These are phyloP conservation scores for Automeris io DNA, from an alignment of 2,888 invertebrate genomes.

Conservation along the genomic window DNA sequence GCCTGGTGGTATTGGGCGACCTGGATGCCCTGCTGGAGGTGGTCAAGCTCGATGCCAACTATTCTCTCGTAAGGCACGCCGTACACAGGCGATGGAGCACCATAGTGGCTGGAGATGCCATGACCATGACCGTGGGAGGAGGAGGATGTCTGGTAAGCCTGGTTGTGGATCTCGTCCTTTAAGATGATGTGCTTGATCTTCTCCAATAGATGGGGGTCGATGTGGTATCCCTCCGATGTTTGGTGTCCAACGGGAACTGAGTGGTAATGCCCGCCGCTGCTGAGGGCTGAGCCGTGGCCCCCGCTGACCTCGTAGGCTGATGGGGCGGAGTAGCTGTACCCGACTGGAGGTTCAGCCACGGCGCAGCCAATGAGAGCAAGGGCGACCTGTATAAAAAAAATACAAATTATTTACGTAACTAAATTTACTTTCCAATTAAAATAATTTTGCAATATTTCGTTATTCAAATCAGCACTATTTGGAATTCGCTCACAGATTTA, in stretches of 20 bases:
- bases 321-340: conserved; percentile 75
- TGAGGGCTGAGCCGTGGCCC: conserved; percentile 78
- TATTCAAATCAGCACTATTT: no score
- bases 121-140: conserved; percentile 67
- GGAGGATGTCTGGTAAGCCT: conserved; percentile 68
- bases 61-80: conserved; percentile 82
- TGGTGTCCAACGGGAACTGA: conserved; percentile 87
- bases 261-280: conserved; percentile 84
- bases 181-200: conserved; percentile 90
- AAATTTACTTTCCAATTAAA: no score
- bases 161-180: conserved; percentile 83
- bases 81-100: conserved; percentile 81
- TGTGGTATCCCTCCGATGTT: conserved; percentile 87
- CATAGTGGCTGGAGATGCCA: conserved; percentile 81
- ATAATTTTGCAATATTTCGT: no score
- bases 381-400: conserved; percentile 61
- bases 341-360: conserved; percentile 86
- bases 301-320: conserved; percentile 79
- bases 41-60: conserved; percentile 90
- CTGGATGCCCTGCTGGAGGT: conserved; percentile 90
- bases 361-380: conserved; percentile 86
- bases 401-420: no score
- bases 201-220: conserved; percentile 87
- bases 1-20: conserved; percentile 91
- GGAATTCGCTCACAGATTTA: no score